These are phyloP conservation scores for Palythoa grandis DNA, from an alignment of 92 coral and sea anemone species.

Conservation along the genomic window DNA sequence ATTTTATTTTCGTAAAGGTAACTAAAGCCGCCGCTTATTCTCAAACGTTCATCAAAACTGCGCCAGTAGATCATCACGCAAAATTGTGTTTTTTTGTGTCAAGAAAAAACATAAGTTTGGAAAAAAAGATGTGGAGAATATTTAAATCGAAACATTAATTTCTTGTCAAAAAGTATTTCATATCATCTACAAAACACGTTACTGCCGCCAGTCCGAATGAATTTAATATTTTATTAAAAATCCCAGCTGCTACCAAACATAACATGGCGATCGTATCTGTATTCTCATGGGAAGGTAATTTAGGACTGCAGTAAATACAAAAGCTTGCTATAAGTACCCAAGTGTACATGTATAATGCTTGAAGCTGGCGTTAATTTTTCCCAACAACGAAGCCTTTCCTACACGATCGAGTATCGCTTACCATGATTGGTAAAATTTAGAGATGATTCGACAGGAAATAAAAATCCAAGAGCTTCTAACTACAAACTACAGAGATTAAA, in stretches of 20 bases:
- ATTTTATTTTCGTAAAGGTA: neutral
- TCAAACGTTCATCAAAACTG: neutral
- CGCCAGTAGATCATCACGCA: neutral
- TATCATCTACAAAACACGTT: constrained; percentile 18
- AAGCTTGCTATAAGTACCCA: too few species aligned
- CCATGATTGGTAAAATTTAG: too few species aligned
- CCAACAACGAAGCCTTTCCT: too few species aligned
- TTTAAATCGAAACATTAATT: constrained; percentile 3
- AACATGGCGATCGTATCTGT: neutral
- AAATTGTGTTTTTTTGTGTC: neutral
- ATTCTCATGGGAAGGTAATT: neutral
- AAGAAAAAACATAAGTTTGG: neutral
- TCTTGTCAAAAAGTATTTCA: constrained; percentile 20
- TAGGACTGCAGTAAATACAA: too few species aligned
- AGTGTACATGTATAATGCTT: too few species aligned
- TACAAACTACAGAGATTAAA: too few species aligned
- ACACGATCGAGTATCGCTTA: too few species aligned
- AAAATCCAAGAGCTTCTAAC: too few species aligned
- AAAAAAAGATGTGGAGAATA: neutral
- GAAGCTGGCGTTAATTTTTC: too few species aligned
- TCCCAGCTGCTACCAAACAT: neutral
- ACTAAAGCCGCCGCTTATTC: neutral
- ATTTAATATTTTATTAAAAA: constrained; percentile 7
- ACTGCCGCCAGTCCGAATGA: neutral
- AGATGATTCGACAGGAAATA: too few species aligned